Evolutionary conservation across 1,140 invertebrate genomes (phyloP).

Genomic region (Drosophila sucinea): DNA sequence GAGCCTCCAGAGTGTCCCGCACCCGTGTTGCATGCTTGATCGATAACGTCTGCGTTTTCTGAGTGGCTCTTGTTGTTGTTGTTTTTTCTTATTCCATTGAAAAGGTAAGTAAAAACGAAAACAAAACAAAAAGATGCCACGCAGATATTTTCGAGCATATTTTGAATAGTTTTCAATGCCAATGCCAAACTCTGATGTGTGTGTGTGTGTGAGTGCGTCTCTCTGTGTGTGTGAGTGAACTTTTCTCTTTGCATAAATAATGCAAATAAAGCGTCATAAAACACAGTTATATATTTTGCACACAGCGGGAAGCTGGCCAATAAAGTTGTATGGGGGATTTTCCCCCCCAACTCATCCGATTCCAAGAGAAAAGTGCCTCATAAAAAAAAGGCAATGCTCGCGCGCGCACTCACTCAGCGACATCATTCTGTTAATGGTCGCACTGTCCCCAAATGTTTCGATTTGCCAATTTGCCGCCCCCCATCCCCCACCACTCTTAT

Average conservation of each 20-base stretch:
- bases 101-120: slow-evolving; percentile 50
- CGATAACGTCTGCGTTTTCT: slow-evolving; percentile 59
- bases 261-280: slow-evolving; percentile 71
- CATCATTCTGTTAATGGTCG: slow-evolving; percentile 77
- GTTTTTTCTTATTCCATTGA: slow-evolving; percentile 48
- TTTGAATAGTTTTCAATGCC: slow-evolving; percentile 78
- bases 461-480: slow-evolving; percentile 31
- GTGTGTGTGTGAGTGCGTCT: background rate
- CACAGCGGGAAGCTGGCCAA: slow-evolving; percentile 71
- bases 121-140: slow-evolving; percentile 66
- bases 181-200: slow-evolving; percentile 37
- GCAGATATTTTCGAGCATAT: slow-evolving; percentile 66
- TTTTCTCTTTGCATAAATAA: slow-evolving; percentile 74
- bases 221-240: slow-evolving; percentile 20
- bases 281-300: slow-evolving; percentile 69
- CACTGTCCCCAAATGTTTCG: slow-evolving; percentile 56
- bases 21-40: slow-evolving; percentile 67
- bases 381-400: slow-evolving; percentile 61
- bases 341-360: slow-evolving; percentile 21
- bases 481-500: slow-evolving; percentile 14
- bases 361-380: slow-evolving; percentile 75
- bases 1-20: slow-evolving; percentile 25
- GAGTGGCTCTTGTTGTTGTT: slow-evolving; percentile 25
- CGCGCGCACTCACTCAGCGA: slow-evolving; percentile 66
- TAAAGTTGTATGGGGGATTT: slow-evolving; percentile 67